These are phyloP conservation scores for Lithosia quadra DNA, from an alignment of 2,888 invertebrate species.

Conservation along the genomic window DNA sequence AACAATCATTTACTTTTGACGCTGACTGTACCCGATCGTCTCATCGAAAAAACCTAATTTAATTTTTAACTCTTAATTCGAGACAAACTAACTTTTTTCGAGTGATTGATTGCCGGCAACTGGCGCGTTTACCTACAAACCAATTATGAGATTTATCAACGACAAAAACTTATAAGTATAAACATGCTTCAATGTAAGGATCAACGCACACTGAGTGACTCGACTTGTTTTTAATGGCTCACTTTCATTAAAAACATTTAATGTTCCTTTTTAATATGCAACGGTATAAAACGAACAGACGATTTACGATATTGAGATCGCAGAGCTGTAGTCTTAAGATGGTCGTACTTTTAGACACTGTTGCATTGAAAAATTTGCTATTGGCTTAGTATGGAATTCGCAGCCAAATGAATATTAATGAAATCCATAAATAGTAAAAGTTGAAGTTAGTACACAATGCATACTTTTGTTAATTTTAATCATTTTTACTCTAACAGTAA, in stretches of 20 bases:
- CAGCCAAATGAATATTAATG: too few species aligned
- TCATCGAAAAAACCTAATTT: constrained; percentile 32
- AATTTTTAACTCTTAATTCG: constrained; percentile 49
- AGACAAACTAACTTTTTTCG: constrained; percentile 50
- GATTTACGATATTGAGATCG: too few species aligned
- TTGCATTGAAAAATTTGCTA: too few species aligned
- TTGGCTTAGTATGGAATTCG: too few species aligned
- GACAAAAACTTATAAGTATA: constrained; percentile 49
- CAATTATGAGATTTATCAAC: constrained; percentile 53
- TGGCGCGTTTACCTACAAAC: constrained; percentile 50
- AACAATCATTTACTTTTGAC: neutral
- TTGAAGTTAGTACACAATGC: too few species aligned
- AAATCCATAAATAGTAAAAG: too few species aligned
- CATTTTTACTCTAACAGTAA: too few species aligned
- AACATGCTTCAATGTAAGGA: constrained; percentile 35
- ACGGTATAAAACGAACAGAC: too few species aligned
- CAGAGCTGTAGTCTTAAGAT: too few species aligned
- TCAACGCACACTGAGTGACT: constrained; percentile 4
- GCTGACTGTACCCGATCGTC: neutral
- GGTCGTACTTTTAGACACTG: too few species aligned
- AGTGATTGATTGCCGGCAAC: constrained; percentile 55
- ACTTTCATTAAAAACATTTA: neutral
- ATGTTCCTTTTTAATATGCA: too few species aligned
- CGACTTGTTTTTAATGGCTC: neutral
- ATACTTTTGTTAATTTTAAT: too few species aligned